These are phyloP conservation scores for Dastarcus helophoroides DNA, from an alignment of 2,888 invertebrate species.

Conservation along the genomic window DNA sequence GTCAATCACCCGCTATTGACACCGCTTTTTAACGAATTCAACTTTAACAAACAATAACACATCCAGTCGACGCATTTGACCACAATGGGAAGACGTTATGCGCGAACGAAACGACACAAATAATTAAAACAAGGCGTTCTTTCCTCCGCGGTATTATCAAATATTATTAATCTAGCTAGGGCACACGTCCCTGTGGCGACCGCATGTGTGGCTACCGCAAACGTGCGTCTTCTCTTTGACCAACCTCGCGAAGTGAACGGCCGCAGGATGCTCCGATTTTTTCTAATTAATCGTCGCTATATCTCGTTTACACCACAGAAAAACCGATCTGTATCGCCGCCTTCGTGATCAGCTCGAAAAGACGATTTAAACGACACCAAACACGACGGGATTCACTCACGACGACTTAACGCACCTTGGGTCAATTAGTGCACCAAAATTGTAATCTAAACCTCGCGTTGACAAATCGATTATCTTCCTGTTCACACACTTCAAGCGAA, in stretches of 20 bases:
- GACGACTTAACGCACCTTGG: constrained; percentile 37
- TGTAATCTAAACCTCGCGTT: constrained; percentile 42
- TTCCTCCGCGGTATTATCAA: constrained; percentile 18
- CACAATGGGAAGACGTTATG: no score
- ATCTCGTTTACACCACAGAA: constrained; percentile 15
- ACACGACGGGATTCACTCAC: constrained; percentile 30
- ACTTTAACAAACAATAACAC: no score
- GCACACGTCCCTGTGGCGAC: constrained; percentile 21
- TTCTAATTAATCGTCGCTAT: constrained; percentile 17
- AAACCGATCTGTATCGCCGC: constrained; percentile 10
- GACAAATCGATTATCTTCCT: constrained; percentile 45
- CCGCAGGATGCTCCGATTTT: constrained; percentile 16
- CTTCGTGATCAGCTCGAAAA: constrained; percentile 10
- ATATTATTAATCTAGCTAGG: constrained; percentile 25
- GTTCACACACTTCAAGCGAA: constrained; percentile 28
- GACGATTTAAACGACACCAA: constrained; percentile 33
- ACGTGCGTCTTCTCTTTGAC: constrained; percentile 13
- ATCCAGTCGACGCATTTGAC: no score
- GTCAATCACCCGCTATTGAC: constrained; percentile 7
- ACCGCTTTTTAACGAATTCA: no score
- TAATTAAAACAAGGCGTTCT: constrained; percentile 8
- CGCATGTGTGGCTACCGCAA: constrained; percentile 18
- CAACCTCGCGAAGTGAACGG: constrained; percentile 21
- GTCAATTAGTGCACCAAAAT: constrained; percentile 43
- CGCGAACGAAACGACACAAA: no score